phyloP scores from a whole-genome alignment of 2,797 vertebrate species.

The Hyperoplus immaculatus region DNA sequence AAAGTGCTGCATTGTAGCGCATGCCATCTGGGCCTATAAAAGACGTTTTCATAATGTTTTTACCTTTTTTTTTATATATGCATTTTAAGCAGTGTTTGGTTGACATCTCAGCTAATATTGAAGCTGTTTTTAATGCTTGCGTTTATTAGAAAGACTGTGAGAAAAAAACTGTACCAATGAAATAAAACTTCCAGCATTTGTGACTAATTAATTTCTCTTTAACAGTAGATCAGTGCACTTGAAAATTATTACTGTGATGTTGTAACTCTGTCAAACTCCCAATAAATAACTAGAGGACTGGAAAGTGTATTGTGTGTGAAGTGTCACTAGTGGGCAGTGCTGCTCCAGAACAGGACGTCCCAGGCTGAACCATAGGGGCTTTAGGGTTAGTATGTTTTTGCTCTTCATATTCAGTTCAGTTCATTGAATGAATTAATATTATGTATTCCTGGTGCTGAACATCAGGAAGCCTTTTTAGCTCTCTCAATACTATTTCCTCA shows the following conservation, averaged over 20 bases:
- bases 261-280: conserved; percentile 38
- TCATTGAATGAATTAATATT: background rate
- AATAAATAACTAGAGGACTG: conserved; percentile 63
- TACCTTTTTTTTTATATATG: background rate
- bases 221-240: conserved; percentile 53
- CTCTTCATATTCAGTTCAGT: background rate
- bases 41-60: conserved; percentile 28
- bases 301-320: conserved; percentile 42
- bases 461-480: too few species aligned
- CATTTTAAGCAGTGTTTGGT: conserved; percentile 26
- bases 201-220: conserved; percentile 32
- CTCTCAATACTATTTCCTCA: too few species aligned
- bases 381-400: background rate
- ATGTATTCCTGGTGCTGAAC: too few species aligned
- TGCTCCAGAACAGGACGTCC: conserved; percentile 27
- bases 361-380: background rate
- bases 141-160: conserved; percentile 61
- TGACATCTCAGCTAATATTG: conserved; percentile 43
- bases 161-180: conserved; percentile 39
- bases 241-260: conserved; percentile 52
- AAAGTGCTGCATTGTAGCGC: conserved; percentile 23
- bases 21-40: background rate
- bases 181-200: conserved; percentile 43
- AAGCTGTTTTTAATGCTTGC: conserved; percentile 40
- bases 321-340: conserved; percentile 73